Percentiles rank a stretch among this genome's conserved stretches.
Evolutionary conservation across 2,113 vertebrate genomes (phyloP).

Genomic region (Stegastes partitus): DNA sequence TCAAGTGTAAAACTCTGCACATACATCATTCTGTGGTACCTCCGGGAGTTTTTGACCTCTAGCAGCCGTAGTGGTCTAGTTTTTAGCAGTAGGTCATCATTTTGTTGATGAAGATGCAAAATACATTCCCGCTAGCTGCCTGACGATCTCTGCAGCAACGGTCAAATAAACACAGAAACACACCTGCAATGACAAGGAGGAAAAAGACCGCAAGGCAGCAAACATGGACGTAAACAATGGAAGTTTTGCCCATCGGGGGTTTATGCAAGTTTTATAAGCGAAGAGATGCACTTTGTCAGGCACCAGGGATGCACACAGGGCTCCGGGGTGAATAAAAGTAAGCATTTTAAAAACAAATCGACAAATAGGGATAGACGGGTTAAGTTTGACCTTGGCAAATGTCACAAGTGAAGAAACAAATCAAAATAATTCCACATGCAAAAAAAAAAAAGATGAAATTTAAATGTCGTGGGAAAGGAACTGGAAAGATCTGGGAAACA

Average conservation of each 20-base stretch:
- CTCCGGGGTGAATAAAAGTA: not conserved
- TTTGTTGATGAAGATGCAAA: too few relatives aligned
- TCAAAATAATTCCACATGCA: not conserved
- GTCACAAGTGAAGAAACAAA: not conserved
- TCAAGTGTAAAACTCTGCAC: too few relatives aligned
- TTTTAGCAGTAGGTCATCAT: too few relatives aligned
- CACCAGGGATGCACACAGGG: not conserved
- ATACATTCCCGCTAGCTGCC: too few relatives aligned
- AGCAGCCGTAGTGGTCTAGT: too few relatives aligned
- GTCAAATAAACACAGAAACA: too few relatives aligned
- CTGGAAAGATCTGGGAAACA: not conserved
- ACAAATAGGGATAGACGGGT: not conserved
- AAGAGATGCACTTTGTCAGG: not conserved
- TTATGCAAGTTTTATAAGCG: conserved; percentile 5
- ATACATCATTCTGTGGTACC: too few relatives aligned
- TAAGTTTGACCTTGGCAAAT: conserved; percentile 24
- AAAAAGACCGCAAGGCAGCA: too few relatives aligned
- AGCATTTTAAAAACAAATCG: not conserved
- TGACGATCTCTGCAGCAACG: too few relatives aligned
- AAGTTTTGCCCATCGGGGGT: too few relatives aligned
- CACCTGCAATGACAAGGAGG: too few relatives aligned
- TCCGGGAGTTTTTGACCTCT: too few relatives aligned
- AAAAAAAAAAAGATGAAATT: conserved; percentile 10
- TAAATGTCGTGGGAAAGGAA: not conserved
- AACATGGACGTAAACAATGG: not conserved